These are phyloP conservation scores for Sericinus montela DNA, from an alignment of 2,888 invertebrate species.

Conservation along the genomic window DNA sequence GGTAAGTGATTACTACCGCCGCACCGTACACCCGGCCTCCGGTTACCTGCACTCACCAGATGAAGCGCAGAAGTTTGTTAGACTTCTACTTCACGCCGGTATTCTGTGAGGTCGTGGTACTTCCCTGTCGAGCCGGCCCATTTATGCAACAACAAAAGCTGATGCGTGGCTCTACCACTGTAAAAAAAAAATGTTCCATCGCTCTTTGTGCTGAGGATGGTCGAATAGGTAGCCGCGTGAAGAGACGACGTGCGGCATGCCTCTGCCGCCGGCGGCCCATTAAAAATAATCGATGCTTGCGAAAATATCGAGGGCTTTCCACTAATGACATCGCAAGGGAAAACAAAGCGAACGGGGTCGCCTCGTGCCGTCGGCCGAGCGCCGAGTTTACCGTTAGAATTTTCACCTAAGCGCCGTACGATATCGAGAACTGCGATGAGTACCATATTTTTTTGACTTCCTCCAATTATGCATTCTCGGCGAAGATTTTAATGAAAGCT, in stretches of 20 bases:
- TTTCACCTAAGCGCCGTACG: conserved; percentile 4
- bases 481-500: neutral
- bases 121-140: no score
- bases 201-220: neutral
- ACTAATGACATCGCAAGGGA: conserved; percentile 73
- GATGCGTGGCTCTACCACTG: no score
- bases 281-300: conserved; percentile 76
- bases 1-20: no score
- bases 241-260: conserved; percentile 42
- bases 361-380: conserved; percentile 22
- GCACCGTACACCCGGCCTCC: no score
- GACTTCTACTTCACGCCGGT: no score
- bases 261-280: conserved; percentile 61
- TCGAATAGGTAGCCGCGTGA: conserved; percentile 26
- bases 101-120: no score
- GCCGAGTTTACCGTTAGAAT: conserved; percentile 21
- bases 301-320: conserved; percentile 74
- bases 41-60: no score
- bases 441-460: neutral
- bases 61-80: no score
- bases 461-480: neutral
- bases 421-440: neutral
- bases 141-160: no score
- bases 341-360: conserved; percentile 64
- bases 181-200: no score